Conservation (phyloP, 2,888 invertebrate genomes). For the Phania funesta region DNA sequence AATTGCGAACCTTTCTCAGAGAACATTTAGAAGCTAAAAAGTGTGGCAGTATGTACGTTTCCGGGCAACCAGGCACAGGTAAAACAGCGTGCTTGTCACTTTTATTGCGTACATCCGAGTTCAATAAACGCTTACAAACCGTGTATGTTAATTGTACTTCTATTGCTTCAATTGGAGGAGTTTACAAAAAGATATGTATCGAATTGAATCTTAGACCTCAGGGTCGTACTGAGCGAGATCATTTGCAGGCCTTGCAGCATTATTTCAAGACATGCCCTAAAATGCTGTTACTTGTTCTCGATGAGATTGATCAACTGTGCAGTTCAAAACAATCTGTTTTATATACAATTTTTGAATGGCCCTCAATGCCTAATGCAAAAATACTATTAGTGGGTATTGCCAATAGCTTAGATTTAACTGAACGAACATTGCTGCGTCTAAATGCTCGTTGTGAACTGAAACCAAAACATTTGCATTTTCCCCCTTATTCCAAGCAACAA, state of each 20-base stretch:
- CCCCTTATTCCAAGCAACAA: slow-evolving; percentile 94
- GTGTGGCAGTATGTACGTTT: slow-evolving; percentile 94
- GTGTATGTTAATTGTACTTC: slow-evolving; percentile 92
- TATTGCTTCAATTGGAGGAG: slow-evolving; percentile 89
- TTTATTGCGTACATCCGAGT: slow-evolving; percentile 85
- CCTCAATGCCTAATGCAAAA: slow-evolving; percentile 85
- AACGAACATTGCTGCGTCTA: slow-evolving; percentile 92
- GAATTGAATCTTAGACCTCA: slow-evolving; percentile 84
- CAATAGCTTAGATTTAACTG: slow-evolving; percentile 96
- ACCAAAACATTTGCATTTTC: slow-evolving; percentile 91
- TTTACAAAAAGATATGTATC: slow-evolving; percentile 88
- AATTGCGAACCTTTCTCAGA: slow-evolving; percentile 86
- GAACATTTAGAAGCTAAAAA: slow-evolving; percentile 84
- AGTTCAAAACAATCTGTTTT: slow-evolving; percentile 90
- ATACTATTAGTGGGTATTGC: slow-evolving; percentile 95
- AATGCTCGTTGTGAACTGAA: slow-evolving; percentile 88
- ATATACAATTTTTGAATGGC: slow-evolving; percentile 97
- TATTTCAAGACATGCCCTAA: slow-evolving; percentile 84
- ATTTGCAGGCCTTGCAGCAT: slow-evolving; percentile 85
- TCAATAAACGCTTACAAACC: slow-evolving; percentile 81
- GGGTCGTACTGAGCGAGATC: slow-evolving; percentile 85
- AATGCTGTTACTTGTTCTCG: slow-evolving; percentile 91
- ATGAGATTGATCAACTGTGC: slow-evolving; percentile 97
- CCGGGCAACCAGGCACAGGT: slow-evolving; percentile 97
- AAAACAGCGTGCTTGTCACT: slow-evolving; percentile 94